These are phyloP conservation scores for Macaria notata DNA, from an alignment of 2,888 invertebrate species.

Conservation along the genomic window DNA sequence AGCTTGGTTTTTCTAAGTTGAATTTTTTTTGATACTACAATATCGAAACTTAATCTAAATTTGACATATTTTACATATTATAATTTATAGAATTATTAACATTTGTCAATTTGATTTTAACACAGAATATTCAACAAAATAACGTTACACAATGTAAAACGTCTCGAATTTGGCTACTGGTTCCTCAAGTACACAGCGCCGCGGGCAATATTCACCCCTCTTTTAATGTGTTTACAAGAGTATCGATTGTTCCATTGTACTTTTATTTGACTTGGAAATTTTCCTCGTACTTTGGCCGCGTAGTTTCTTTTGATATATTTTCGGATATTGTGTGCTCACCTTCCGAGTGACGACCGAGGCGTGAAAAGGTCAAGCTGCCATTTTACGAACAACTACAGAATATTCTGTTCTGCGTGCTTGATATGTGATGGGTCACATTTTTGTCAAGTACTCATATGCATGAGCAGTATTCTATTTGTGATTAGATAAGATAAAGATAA, in stretches of 20 bases:
- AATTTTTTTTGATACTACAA: too few relatives aligned
- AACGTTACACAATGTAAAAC: neutral
- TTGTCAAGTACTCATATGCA: too few relatives aligned
- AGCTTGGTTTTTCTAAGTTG: too few relatives aligned
- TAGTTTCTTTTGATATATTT: constrained; percentile 53
- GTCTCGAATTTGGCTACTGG: neutral
- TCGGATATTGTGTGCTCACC: constrained; percentile 5
- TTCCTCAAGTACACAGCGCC: constrained; percentile 30
- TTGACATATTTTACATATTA: too few relatives aligned
- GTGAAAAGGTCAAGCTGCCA: constrained; percentile 9
- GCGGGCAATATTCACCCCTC: constrained; percentile 51
- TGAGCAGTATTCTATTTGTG: too few relatives aligned
- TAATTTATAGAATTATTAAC: too few relatives aligned
- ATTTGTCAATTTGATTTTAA: too few relatives aligned
- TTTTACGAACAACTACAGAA: constrained; percentile 2
- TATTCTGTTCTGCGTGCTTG: neutral
- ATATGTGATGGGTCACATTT: too few relatives aligned
- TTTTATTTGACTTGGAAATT: constrained; percentile 80
- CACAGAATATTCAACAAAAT: too few relatives aligned
- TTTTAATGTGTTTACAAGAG: constrained; percentile 81
- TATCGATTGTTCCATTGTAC: constrained; percentile 79
- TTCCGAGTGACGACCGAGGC: neutral
- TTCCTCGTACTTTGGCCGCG: constrained; percentile 58
- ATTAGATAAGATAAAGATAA: too few relatives aligned
- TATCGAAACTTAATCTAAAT: too few relatives aligned